A percentile compares a stretch with the other conserved stretches of the same genome.
Conservation (phyloP, 2,888 invertebrate genomes). For the Sarcophaga subvicina region DNA sequence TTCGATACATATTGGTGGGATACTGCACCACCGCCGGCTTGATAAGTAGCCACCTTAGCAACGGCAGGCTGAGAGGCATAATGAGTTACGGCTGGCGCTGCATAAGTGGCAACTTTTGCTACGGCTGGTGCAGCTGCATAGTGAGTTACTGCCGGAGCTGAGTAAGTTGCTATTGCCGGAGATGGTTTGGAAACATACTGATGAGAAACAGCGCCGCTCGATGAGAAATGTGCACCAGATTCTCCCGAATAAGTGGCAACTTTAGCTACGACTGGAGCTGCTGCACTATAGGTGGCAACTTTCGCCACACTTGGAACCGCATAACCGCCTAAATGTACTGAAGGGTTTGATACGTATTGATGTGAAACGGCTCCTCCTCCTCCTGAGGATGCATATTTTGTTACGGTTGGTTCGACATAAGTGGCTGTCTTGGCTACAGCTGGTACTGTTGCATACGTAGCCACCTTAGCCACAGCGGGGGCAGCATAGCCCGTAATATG, state of each 20-base stretch:
- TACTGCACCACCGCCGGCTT: conserved; percentile 65
- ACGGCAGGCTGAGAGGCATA: conserved; percentile 65
- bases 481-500: conserved; percentile 77
- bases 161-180: conserved; percentile 62
- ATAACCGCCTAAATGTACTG: conserved; percentile 53
- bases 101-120: conserved; percentile 71
- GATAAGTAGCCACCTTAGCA: conserved; percentile 71
- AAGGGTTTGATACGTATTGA: conserved; percentile 61
- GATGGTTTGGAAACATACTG: conserved; percentile 72
- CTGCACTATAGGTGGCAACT: conserved; percentile 56
- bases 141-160: conserved; percentile 64
- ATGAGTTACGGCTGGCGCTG: conserved; percentile 57
- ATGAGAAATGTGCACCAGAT: conserved; percentile 55
- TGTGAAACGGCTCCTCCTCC: conserved; percentile 56
- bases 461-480: conserved; percentile 70
- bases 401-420: conserved; percentile 56
- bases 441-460: conserved; percentile 71
- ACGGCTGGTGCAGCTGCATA: conserved; percentile 68
- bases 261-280: conserved; percentile 64
- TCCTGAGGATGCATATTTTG: conserved; percentile 7
- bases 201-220: conserved; percentile 66
- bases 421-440: conserved; percentile 71
- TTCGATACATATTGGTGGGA: conserved; percentile 74
- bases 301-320: conserved; percentile 62
- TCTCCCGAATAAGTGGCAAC: conserved; percentile 58